phyloP scores from a whole-genome alignment of 2,888 invertebrate species.

The Macrophya annulata region DNA sequence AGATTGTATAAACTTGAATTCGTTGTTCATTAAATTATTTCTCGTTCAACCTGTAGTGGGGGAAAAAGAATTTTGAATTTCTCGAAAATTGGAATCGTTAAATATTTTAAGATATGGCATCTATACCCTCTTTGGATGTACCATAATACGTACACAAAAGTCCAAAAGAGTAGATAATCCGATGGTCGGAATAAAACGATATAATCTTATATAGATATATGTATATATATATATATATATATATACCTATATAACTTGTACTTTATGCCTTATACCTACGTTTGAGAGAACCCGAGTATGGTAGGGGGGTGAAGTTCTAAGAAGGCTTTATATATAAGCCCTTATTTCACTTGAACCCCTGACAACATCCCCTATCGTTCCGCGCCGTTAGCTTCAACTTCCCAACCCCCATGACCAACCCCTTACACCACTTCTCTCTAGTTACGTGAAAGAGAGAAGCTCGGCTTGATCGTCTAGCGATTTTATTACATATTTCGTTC shows the following conservation, averaged over 20 bases:
- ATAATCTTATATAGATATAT: constrained; percentile 54
- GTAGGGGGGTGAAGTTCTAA: constrained; percentile 55
- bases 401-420: constrained; percentile 34
- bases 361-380: constrained; percentile 63
- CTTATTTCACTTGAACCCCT: constrained; percentile 61
- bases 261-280: constrained; percentile 50
- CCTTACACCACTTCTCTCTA: constrained; percentile 55
- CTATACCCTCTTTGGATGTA: background rate
- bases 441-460: background rate
- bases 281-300: constrained; percentile 19
- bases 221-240: constrained; percentile 27
- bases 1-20: no score
- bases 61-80: no score
- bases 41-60: no score
- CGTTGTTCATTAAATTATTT: no score
- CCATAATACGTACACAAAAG: background rate
- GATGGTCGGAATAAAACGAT: constrained; percentile 56
- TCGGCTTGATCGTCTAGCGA: constrained; percentile 5
- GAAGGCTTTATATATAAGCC: constrained; percentile 55
- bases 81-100: background rate
- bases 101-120: background rate
- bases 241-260: no score
- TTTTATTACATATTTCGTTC: constrained; percentile 40
- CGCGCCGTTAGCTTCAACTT: constrained; percentile 60
- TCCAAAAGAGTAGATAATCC: constrained; percentile 41